These are phyloP conservation scores for Istiophorus platypterus DNA, from an alignment of 2,113 vertebrate genomes.

Conservation along the genomic window DNA sequence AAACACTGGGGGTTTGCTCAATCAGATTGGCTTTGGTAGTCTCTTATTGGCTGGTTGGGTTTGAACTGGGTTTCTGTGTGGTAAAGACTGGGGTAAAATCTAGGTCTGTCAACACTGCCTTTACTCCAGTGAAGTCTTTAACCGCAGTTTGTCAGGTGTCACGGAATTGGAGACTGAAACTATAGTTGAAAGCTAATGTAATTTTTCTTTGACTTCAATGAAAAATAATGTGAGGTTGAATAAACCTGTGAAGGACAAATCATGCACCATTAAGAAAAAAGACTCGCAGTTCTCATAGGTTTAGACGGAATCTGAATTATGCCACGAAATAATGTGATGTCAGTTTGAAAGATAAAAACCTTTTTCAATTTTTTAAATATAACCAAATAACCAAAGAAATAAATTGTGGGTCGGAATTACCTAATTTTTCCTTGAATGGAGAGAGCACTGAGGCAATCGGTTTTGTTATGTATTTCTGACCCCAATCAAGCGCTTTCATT, in stretches of 20 bases:
- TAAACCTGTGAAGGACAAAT: not conserved
- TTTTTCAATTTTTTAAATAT: not conserved
- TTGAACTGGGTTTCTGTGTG: slow-evolving; percentile 6
- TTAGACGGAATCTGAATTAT: not conserved
- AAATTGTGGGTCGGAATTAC: too few species aligned
- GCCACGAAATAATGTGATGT: not conserved
- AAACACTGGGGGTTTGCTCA: not conserved
- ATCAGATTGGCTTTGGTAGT: not conserved
- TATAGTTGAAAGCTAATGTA: slow-evolving; percentile 12
- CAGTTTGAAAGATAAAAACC: not conserved
- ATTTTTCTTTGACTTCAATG: not conserved
- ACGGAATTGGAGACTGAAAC: not conserved
- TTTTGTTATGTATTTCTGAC: not conserved
- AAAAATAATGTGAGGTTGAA: not conserved
- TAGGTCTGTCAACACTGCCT: slow-evolving; percentile 12
- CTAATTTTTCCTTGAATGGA: not conserved
- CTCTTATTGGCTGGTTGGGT: slow-evolving; percentile 18
- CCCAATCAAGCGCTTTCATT: not conserved
- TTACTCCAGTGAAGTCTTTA: not conserved
- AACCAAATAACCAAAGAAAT: too few species aligned
- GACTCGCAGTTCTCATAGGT: not conserved
- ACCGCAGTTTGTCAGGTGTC: slow-evolving; percentile 17
- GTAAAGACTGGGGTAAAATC: slow-evolving; percentile 7
- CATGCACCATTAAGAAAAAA: not conserved
- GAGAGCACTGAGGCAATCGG: not conserved